phyloP scores from a whole-genome alignment of 2,888 invertebrate genomes.

The Troglohyphantes excavatus region DNA sequence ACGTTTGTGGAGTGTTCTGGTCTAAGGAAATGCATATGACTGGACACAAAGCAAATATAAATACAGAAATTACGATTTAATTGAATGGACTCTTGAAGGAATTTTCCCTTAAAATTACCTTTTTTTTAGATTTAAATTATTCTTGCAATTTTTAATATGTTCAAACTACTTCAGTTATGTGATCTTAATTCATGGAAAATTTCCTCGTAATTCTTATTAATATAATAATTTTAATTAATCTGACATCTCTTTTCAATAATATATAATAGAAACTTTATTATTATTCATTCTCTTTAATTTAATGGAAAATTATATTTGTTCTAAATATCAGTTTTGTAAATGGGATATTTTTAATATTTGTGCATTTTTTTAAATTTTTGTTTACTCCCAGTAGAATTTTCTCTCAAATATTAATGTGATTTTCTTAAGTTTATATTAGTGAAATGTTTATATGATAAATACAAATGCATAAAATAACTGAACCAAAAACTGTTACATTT shows the following conservation, averaged over 20 bases:
- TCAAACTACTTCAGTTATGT: not conserved
- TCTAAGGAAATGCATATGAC: conserved; percentile 34
- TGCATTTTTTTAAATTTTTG: not conserved
- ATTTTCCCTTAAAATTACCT: conserved; percentile 8
- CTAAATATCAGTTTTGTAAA: not conserved
- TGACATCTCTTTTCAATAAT: not conserved
- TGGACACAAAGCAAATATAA: conserved; percentile 53
- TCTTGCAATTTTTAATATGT: not conserved
- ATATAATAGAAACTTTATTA: not conserved
- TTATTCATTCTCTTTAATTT: not conserved
- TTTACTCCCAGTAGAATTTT: too few relatives aligned
- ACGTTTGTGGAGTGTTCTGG: conserved; percentile 47
- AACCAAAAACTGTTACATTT: too few relatives aligned
- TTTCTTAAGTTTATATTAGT: too few relatives aligned
- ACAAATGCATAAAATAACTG: too few relatives aligned
- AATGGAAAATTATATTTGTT: not conserved
- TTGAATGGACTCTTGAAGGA: not conserved
- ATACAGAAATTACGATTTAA: conserved; percentile 30
- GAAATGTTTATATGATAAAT: too few relatives aligned
- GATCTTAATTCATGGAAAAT: not conserved
- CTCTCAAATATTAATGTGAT: too few relatives aligned
- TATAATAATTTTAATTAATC: not conserved
- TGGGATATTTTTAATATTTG: not conserved
- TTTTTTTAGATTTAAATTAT: not conserved
- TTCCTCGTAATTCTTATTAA: conserved; percentile 17